Conservation (phyloP, 2,113 vertebrate genomes). For the Oryctolagus cuniculus region DNA sequence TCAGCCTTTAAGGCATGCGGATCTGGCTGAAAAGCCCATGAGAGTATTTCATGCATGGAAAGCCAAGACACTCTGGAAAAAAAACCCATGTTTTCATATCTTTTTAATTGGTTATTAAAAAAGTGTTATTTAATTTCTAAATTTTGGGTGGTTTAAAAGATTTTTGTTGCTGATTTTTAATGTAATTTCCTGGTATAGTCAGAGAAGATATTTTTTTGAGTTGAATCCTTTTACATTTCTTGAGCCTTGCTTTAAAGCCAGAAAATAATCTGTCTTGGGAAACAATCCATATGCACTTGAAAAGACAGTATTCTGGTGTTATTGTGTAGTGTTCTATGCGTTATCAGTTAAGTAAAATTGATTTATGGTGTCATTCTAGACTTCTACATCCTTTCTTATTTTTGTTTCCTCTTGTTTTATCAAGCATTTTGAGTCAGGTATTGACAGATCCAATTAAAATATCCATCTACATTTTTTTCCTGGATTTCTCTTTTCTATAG, state of each 20-base stretch:
- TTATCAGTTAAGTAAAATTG: background rate
- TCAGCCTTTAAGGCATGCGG: too few relatives aligned
- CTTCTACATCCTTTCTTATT: background rate
- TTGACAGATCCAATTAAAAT: background rate
- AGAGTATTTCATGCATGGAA: too few relatives aligned
- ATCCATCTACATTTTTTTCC: background rate
- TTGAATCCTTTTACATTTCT: background rate
- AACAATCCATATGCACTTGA: background rate
- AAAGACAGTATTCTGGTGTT: background rate
- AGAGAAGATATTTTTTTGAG: background rate
- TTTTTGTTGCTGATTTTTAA: background rate
- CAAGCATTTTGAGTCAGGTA: background rate
- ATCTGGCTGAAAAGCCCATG: too few relatives aligned
- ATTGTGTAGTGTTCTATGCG: background rate
- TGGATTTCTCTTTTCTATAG: background rate
- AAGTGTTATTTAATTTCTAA: background rate
- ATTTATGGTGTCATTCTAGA: background rate
- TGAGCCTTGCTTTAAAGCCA: background rate
- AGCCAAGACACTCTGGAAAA: too few relatives aligned
- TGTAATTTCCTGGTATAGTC: background rate
- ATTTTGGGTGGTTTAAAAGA: background rate
- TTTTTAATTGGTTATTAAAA: background rate
- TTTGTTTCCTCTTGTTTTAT: background rate
- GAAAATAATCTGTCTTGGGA: background rate
- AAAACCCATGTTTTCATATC: background rate